Conservation (phyloP, 2,797 vertebrate genomes). For the Macroramphosus scolopax region DNA sequence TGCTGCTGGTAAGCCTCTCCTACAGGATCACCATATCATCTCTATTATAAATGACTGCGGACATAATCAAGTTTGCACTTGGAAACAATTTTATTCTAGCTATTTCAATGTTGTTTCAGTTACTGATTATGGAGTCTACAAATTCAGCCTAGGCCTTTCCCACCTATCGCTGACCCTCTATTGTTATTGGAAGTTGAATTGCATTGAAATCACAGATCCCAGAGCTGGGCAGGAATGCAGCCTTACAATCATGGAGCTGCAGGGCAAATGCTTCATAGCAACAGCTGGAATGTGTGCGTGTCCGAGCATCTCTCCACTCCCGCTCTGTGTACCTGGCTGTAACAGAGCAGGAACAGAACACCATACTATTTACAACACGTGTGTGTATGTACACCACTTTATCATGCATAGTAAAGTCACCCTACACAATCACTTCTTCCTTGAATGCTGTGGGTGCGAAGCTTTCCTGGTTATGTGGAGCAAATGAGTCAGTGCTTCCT, state of each 20-base stretch:
- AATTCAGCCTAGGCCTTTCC: slow-evolving; percentile 25
- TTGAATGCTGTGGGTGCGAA: too few relatives aligned
- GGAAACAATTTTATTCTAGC: too few relatives aligned
- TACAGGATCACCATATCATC: slow-evolving; percentile 15
- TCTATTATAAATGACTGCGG: slow-evolving; percentile 4
- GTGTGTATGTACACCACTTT: too few relatives aligned
- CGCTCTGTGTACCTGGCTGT: background rate
- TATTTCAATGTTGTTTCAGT: too few relatives aligned
- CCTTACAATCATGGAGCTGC: slow-evolving; percentile 39
- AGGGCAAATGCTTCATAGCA: slow-evolving; percentile 35
- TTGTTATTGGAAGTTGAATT: slow-evolving; percentile 55
- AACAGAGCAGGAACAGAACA: slow-evolving; percentile 11
- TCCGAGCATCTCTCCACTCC: slow-evolving; percentile 37
- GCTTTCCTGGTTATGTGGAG: too few relatives aligned
- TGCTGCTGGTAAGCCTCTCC: slow-evolving; percentile 81
- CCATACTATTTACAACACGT: too few relatives aligned
- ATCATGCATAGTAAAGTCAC: too few relatives aligned
- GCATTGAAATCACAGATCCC: slow-evolving; percentile 56
- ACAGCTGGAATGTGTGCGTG: slow-evolving; percentile 57
- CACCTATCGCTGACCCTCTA: slow-evolving; percentile 29
- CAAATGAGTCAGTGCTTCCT: slow-evolving; percentile 44
- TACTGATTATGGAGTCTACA: slow-evolving; percentile 1
- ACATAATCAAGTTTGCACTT: slow-evolving; percentile 1
- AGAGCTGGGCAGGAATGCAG: slow-evolving; percentile 47
- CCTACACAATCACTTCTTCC: too few relatives aligned